Evolutionary conservation across 2,113 vertebrate genomes (phyloP).

Genomic region (Meriones unguiculatus): DNA sequence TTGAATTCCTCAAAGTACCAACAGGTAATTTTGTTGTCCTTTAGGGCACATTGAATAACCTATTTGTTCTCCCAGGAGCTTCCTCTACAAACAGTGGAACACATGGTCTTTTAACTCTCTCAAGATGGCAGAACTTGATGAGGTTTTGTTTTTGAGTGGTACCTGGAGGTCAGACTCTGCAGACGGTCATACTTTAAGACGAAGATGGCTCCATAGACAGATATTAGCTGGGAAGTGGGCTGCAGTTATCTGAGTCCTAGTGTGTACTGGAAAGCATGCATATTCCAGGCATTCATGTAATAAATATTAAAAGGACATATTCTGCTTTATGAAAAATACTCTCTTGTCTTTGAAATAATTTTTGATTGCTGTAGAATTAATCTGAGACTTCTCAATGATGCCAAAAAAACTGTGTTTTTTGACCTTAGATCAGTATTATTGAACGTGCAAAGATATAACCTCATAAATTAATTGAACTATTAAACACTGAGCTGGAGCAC

Average conservation of each 20-base stretch:
- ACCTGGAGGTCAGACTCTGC: not conserved
- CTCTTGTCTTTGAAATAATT: not conserved
- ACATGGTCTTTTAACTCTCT: slow-evolving; percentile 48
- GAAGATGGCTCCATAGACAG: not conserved
- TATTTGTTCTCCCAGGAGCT: slow-evolving; percentile 53
- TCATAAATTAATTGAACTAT: slow-evolving; percentile 22
- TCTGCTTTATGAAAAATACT: slow-evolving; percentile 7
- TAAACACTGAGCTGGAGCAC: not conserved
- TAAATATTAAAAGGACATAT: slow-evolving; percentile 2
- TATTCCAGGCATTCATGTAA: not conserved
- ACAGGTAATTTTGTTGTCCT: slow-evolving; percentile 66
- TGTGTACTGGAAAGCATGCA: not conserved
- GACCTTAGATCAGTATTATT: slow-evolving; percentile 7
- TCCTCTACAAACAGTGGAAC: slow-evolving; percentile 56
- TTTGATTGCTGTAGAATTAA: not conserved
- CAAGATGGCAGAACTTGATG: slow-evolving; percentile 6
- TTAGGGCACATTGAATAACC: slow-evolving; percentile 46
- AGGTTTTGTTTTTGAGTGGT: slow-evolving; percentile 7
- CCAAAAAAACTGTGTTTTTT: slow-evolving; percentile 9
- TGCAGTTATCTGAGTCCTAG: not conserved
- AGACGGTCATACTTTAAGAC: not conserved
- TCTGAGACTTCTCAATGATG: not conserved
- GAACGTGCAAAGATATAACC: not conserved
- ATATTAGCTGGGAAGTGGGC: not conserved
- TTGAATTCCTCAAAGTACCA: slow-evolving; percentile 63